Evolutionary conservation across 2,888 invertebrate species (phyloP).

Genomic region (Gymnocheta viridis): DNA sequence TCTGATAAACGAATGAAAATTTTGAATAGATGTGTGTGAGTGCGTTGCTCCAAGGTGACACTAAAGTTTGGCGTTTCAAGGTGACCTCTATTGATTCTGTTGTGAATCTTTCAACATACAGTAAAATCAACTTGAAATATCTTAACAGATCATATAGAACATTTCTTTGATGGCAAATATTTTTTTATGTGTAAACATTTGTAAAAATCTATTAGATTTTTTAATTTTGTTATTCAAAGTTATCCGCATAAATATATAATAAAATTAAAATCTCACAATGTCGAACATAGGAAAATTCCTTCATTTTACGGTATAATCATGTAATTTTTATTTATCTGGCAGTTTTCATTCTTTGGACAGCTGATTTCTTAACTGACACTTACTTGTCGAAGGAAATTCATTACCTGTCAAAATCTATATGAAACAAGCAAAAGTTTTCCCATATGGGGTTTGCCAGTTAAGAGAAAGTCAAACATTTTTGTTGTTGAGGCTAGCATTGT

Average conservation of each 20-base stretch:
- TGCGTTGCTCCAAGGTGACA: slow-evolving; percentile 76
- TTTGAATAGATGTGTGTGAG: slow-evolving; percentile 46
- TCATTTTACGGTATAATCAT: slow-evolving; percentile 49
- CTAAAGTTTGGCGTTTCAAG: slow-evolving; percentile 81
- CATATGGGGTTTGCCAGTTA: too few species aligned
- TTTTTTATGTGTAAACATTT: background rate
- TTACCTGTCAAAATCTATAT: background rate
- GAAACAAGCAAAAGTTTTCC: background rate
- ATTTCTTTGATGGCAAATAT: background rate
- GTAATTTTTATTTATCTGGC: background rate
- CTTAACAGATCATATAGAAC: background rate
- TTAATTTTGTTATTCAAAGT: too few species aligned
- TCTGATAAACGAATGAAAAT: slow-evolving; percentile 61
- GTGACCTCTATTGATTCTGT: slow-evolving; percentile 79
- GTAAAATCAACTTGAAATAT: slow-evolving; percentile 35
- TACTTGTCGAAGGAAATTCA: too few species aligned
- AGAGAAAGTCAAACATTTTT: background rate
- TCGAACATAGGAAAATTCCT: background rate
- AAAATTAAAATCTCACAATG: too few species aligned
- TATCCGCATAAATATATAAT: background rate
- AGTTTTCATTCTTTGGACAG: background rate
- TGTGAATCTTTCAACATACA: slow-evolving; percentile 39
- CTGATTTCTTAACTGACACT: background rate
- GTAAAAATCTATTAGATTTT: background rate
- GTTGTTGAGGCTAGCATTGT: too few species aligned